Evolutionary conservation across 2,797 vertebrate species (phyloP).

Genomic region (Poeciliopsis paucimaculata): DNA sequence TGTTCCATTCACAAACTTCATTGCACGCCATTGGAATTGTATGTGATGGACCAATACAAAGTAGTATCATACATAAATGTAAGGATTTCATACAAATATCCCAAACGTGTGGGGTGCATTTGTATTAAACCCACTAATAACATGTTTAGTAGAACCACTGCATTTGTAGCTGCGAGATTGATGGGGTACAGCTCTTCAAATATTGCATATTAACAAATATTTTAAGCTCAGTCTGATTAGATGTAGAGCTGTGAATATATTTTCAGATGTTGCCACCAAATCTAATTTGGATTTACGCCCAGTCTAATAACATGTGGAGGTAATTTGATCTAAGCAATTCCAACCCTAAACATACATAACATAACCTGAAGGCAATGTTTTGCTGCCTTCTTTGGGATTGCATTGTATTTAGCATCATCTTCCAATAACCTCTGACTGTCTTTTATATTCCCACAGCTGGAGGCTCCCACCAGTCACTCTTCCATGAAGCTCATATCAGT

Average conservation of each 20-base stretch:
- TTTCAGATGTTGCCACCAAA: not conserved
- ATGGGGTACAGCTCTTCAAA: not conserved
- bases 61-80: not conserved
- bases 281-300: not conserved
- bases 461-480: not conserved
- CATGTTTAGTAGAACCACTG: not conserved
- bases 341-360: not conserved
- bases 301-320: not conserved
- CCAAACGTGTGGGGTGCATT: not conserved
- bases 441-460: not conserved
- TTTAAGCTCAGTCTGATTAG: not conserved
- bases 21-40: not conserved
- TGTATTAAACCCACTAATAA: not conserved
- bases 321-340: not conserved
- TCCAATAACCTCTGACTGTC: not conserved
- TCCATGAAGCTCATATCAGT: not conserved
- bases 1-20: not conserved
- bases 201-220: not conserved
- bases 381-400: not conserved
- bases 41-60: not conserved
- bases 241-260: not conserved
- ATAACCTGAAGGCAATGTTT: not conserved
- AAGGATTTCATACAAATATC: not conserved
- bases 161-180: not conserved
- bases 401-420: not conserved